Base-by-base conservation (phyloP, 2,888 invertebrate genomes). In the Plebejus anna region DNA sequence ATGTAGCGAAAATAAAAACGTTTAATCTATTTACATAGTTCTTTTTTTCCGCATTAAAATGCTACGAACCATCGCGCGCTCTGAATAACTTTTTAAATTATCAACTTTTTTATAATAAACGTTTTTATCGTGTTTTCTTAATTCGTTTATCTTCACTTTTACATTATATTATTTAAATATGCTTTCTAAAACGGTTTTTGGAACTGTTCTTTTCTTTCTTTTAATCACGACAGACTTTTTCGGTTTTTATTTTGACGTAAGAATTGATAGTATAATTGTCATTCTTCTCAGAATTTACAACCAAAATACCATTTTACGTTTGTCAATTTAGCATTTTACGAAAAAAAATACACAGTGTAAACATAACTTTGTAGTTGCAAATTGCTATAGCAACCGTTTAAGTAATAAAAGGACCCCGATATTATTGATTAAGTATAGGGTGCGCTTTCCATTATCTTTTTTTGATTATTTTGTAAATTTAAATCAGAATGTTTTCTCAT, bases 141-240 rank as follows among this genome's bases (percentile, higher is more conserved):
- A 66, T 66, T 32, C 16, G 5, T 61, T 66, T 36, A 32, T 32
- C 1, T 36, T 66, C 32, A 66, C 13, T 36, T 36, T 66, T 36
- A 32, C 28, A 71, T 42, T 42, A 42, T 70, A 47, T 32, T 51
- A 51, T 73, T 73, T 51, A 16, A 28, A 73, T 32, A 55, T 55
- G 28, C 47, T 73, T 73, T 73, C 32, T 36, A 73, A 73, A 73
- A 73, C 55, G 32, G 73, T 55, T 55, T 51, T 73, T 32, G 55
- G 16, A 73, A 73, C 55, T 51, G 73, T 73, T 72, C 22, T 13
- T 47, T 80, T 78, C 79, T 76, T 80, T 73, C 4, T n/a, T 11
- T 28, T 1, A 0, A 76, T 57, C 59, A 47, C 55, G 61, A 75
- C 76, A 77, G 73, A 77, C 4, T 36, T 66, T 13, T 66, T 66